phyloP scores from a whole-genome alignment of 2,797 vertebrate species.

The Epinephelus awoara region DNA sequence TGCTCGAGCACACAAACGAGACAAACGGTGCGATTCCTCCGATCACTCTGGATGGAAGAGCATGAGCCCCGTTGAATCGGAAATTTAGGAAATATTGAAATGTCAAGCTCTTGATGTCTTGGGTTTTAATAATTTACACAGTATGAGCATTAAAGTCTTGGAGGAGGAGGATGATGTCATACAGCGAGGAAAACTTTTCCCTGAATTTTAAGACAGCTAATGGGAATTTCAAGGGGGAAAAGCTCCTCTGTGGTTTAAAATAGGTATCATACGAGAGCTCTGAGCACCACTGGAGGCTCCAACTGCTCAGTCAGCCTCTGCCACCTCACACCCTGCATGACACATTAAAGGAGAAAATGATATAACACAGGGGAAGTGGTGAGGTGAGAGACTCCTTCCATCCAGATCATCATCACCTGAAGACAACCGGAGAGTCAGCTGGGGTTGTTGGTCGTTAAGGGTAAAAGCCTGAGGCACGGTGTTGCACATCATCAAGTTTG shows the following conservation, averaged over 20 bases:
- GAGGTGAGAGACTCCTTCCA: conserved; percentile 23
- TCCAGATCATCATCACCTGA: conserved; percentile 28
- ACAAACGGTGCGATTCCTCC: conserved; percentile 37
- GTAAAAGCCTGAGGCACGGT: neutral
- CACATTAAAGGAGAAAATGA: conserved; percentile 6
- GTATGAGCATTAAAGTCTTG: neutral
- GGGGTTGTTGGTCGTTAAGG: neutral
- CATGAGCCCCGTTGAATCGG: conserved; percentile 8
- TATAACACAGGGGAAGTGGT: neutral
- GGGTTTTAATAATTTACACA: conserved; percentile 10
- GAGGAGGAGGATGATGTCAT: neutral
- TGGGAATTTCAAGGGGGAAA: conserved; percentile 1
- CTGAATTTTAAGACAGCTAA: neutral
- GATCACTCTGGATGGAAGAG: conserved; percentile 30
- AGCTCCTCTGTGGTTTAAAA: neutral
- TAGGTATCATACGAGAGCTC: neutral
- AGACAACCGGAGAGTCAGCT: conserved; percentile 5
- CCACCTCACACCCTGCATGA: conserved; percentile 1
- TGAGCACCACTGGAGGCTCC: neutral
- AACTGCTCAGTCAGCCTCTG: neutral
- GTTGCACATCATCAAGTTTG: conserved; percentile 7
- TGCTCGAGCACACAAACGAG: conserved; percentile 41
- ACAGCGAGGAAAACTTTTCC: neutral
- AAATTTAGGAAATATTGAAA: conserved; percentile 15
- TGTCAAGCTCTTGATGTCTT: conserved; percentile 7